Evolutionary conservation across 1,140 invertebrate species (phyloP).

Genomic region (Rhyzopertha dominica): DNA sequence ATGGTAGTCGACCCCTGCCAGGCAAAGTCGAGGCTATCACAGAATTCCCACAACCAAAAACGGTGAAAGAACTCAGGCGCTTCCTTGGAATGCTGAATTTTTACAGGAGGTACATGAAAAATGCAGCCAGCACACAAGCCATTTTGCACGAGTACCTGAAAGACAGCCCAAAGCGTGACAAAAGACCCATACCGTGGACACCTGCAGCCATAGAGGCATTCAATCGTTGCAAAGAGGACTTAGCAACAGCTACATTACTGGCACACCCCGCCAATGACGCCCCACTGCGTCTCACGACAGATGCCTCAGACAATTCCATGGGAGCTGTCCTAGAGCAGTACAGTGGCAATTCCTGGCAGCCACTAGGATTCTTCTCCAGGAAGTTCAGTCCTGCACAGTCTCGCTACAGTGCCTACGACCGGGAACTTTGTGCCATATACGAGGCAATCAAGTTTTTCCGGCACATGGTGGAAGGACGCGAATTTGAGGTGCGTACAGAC

Average conservation of each 20-base stretch:
- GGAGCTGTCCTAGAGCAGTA: slow-evolving; percentile 36
- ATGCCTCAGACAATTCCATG: slow-evolving; percentile 31
- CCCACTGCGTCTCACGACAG: slow-evolving; percentile 24
- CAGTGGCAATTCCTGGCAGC: slow-evolving; percentile 14
- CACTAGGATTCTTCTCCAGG: slow-evolving; percentile 12
- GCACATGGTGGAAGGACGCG: slow-evolving; percentile 27
- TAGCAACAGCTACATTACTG: slow-evolving; percentile 30
- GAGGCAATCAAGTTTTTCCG: slow-evolving; percentile 27
- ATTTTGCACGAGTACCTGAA: slow-evolving; percentile 20
- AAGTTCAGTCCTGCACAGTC: slow-evolving; percentile 36
- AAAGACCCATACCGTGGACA: slow-evolving; percentile 28
- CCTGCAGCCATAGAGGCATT: too few relatives aligned
- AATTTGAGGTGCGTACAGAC: slow-evolving; percentile 23
- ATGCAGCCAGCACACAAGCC: slow-evolving; percentile 27
- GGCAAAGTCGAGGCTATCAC: slow-evolving; percentile 32
- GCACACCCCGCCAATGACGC: slow-evolving; percentile 29
- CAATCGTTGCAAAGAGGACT: slow-evolving; percentile 16
- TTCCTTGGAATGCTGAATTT: slow-evolving; percentile 43
- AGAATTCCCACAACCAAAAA: slow-evolving; percentile 22
- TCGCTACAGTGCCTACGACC: slow-evolving; percentile 44
- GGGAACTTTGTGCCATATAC: slow-evolving; percentile 47
- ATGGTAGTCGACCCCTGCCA: slow-evolving; percentile 32
- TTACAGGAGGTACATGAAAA: slow-evolving; percentile 33
- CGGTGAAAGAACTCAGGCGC: slow-evolving; percentile 25
- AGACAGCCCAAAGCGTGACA: slow-evolving; percentile 22